These are phyloP conservation scores for Falcaria lacertinaria DNA, from an alignment of 2,888 invertebrate species.

Conservation along the genomic window DNA sequence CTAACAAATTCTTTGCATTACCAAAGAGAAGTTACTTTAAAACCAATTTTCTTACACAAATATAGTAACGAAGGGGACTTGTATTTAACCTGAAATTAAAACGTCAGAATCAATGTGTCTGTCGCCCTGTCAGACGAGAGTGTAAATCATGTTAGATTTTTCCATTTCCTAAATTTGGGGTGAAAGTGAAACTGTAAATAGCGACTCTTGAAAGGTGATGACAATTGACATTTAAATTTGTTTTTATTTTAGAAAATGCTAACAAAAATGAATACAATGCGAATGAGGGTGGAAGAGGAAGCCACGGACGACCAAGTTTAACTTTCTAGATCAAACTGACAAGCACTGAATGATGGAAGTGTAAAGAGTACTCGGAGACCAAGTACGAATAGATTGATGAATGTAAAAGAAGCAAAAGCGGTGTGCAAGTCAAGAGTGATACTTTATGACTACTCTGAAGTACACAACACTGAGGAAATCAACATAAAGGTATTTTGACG, in stretches of 20 bases:
- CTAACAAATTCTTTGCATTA: conserved; percentile 46
- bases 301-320: too few species aligned
- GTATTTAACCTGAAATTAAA: conserved; percentile 76
- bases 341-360: too few species aligned
- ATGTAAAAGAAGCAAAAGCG: too few species aligned
- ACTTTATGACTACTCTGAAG: too few species aligned
- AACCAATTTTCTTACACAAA: conserved; percentile 20
- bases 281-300: too few species aligned
- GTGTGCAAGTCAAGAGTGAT: too few species aligned
- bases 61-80: conserved; percentile 27
- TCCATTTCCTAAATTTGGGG: background rate
- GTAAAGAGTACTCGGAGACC: too few species aligned
- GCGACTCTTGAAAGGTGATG: conserved; percentile 19
- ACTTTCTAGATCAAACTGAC: too few species aligned
- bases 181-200: background rate
- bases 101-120: conserved; percentile 68
- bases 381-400: too few species aligned
- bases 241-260: conserved; percentile 38
- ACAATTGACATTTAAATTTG: conserved; percentile 48
- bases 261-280: too few species aligned
- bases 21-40: conserved; percentile 24
- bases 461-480: too few species aligned
- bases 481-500: too few species aligned
- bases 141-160: conserved; percentile 46
- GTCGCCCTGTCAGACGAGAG: conserved; percentile 46